Conservation (phyloP, 37 sponge, comb jelly and placozoan genomes). For the Eunapius fragilis region DNA sequence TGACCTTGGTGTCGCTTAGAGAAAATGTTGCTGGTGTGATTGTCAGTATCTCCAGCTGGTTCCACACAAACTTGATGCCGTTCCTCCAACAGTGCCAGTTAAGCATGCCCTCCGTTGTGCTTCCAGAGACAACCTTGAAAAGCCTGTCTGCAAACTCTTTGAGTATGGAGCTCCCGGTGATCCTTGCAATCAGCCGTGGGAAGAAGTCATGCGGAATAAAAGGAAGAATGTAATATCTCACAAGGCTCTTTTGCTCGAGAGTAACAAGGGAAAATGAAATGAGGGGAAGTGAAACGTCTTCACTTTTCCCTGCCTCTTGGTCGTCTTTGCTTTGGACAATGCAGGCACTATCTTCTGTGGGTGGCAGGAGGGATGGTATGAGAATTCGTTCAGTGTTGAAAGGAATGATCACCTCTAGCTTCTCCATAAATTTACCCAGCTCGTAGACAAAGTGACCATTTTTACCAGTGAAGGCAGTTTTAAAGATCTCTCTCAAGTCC, state of each 20-base stretch:
- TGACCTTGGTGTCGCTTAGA: conserved; percentile 29
- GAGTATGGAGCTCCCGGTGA: conserved; percentile 57
- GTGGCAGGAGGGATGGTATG: conserved; percentile 87
- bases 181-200: conserved; percentile 71
- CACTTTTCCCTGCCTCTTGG: background rate
- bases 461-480: background rate
- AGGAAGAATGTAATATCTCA: conserved; percentile 62
- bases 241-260: conserved; percentile 15
- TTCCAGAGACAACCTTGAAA: background rate
- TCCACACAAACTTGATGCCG: conserved; percentile 66
- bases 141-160: conserved; percentile 29
- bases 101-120: conserved; percentile 15
- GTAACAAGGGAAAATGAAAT: background rate
- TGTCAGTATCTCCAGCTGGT: conserved; percentile 63
- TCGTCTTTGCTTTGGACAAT: conserved; percentile 1
- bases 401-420: conserved; percentile 78
- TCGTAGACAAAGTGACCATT: conserved; percentile 5
- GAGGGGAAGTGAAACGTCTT: background rate
- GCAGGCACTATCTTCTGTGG: conserved; percentile 25
- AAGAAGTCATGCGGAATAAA: conserved; percentile 84
- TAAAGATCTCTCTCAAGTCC: conserved; percentile 38
- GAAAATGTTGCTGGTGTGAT: conserved; percentile 35
- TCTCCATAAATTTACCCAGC: conserved; percentile 69
- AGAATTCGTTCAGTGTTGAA: conserved; percentile 56
- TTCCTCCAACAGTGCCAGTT: conserved; percentile 83